These are phyloP conservation scores for Caerostris extrusa DNA, from an alignment of 1,140 invertebrate species.

Conservation along the genomic window DNA sequence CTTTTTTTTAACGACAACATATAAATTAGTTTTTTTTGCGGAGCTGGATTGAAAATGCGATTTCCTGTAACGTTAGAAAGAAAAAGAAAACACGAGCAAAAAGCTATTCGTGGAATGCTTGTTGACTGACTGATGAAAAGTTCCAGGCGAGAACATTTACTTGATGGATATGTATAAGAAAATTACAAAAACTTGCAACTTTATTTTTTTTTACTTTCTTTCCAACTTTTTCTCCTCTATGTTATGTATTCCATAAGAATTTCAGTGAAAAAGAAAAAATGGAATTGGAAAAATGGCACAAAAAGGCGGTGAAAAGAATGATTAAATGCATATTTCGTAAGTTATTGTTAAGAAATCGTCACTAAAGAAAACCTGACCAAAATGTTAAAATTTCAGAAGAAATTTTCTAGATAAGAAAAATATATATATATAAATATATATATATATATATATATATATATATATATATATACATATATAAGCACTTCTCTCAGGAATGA, in stretches of 20 bases:
- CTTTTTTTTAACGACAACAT: conserved; percentile 13
- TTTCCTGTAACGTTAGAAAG: background rate
- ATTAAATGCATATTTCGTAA: background rate
- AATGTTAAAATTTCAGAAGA: background rate
- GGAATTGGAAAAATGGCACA: background rate
- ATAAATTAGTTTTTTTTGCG: conserved; percentile 39
- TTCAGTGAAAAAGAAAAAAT: background rate
- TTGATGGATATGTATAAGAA: conserved; percentile 1
- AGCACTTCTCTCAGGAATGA: no score
- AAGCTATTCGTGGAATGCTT: conserved; percentile 19
- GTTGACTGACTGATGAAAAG: background rate
- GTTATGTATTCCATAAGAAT: background rate
- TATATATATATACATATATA: no score
- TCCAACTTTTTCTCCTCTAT: background rate
- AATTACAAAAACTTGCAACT: background rate
- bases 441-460: no score
- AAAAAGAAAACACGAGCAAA: background rate
- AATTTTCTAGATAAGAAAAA: background rate
- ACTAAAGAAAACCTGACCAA: background rate
- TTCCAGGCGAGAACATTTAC: background rate
- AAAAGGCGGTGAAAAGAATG: background rate
- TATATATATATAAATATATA: no score
- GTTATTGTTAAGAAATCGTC: background rate
- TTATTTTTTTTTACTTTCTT: background rate
- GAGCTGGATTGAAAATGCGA: conserved; percentile 9